Conservation (phyloP, 2,113 vertebrate genomes). For the Stegostoma tigrinum region DNA sequence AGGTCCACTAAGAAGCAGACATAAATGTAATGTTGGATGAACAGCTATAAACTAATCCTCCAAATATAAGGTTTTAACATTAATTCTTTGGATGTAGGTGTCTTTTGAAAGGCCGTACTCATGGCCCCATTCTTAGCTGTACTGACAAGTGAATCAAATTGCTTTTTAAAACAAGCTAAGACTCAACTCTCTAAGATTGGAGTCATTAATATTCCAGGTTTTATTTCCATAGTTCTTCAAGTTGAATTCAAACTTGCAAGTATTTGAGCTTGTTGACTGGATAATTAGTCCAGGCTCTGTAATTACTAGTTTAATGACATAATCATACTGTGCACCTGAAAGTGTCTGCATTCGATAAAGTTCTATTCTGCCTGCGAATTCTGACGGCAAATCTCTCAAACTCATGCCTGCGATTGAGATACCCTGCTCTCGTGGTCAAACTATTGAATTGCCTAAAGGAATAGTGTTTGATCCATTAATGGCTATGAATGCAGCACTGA, state of each 20-base stretch:
- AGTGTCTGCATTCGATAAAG: background rate
- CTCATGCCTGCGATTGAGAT: background rate
- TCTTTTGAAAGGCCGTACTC: background rate
- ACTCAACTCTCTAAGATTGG: background rate
- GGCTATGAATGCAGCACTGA: background rate
- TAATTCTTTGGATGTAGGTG: background rate
- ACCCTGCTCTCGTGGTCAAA: background rate
- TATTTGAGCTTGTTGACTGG: background rate
- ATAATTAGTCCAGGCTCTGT: background rate
- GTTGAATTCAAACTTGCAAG: background rate
- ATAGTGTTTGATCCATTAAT: background rate
- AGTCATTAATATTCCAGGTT: background rate
- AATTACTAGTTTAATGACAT: background rate
- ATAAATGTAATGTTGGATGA: background rate
- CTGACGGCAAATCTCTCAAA: background rate
- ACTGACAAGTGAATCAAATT: background rate
- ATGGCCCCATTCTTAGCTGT: background rate
- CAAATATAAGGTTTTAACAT: background rate
- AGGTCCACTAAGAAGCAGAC: background rate
- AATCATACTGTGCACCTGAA: background rate
- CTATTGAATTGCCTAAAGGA: background rate
- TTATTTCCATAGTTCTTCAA: background rate
- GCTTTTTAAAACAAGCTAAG: background rate
- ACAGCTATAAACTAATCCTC: background rate
- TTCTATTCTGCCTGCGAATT: background rate